phyloP scores from a whole-genome alignment of 2,888 invertebrate species.

The Teleogryllus oceanicus region DNA sequence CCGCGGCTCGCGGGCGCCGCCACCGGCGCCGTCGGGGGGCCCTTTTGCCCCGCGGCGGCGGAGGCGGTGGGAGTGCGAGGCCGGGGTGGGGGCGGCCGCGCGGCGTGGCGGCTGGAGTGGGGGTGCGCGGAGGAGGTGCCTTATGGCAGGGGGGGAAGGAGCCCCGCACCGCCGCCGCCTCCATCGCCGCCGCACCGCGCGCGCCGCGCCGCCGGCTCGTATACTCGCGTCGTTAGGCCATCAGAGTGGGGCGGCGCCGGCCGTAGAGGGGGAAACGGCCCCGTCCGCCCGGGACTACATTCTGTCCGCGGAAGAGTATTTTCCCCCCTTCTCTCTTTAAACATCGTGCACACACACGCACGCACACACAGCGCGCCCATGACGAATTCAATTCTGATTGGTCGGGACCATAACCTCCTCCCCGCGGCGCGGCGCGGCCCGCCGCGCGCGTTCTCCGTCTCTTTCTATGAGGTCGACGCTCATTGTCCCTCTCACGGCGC shows the following conservation, averaged over 20 bases:
- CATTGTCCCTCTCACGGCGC: not conserved
- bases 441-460: not conserved
- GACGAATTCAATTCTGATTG: slow-evolving; percentile 61
- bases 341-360: slow-evolving; percentile 37
- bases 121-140: slow-evolving; percentile 22
- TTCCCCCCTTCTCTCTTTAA: slow-evolving; percentile 20
- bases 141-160: slow-evolving; percentile 34
- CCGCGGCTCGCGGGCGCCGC: slow-evolving; percentile 28
- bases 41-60: too few species aligned
- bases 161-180: slow-evolving; percentile 18
- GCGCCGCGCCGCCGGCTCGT: not conserved
- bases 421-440: not conserved
- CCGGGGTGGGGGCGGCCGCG: not conserved
- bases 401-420: slow-evolving; percentile 45
- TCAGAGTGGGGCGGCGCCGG: slow-evolving; percentile 10
- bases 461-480: not conserved
- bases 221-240: slow-evolving; percentile 18
- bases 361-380: slow-evolving; percentile 43
- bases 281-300: slow-evolving; percentile 43
- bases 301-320: slow-evolving; percentile 46
- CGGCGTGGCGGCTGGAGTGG: not conserved
- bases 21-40: not conserved
- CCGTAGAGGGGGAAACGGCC: slow-evolving; percentile 25
- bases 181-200: not conserved
- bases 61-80: not conserved